These are phyloP conservation scores for Semnopithecus entellus DNA, from an alignment of 2,113 vertebrate species.

Conservation along the genomic window DNA sequence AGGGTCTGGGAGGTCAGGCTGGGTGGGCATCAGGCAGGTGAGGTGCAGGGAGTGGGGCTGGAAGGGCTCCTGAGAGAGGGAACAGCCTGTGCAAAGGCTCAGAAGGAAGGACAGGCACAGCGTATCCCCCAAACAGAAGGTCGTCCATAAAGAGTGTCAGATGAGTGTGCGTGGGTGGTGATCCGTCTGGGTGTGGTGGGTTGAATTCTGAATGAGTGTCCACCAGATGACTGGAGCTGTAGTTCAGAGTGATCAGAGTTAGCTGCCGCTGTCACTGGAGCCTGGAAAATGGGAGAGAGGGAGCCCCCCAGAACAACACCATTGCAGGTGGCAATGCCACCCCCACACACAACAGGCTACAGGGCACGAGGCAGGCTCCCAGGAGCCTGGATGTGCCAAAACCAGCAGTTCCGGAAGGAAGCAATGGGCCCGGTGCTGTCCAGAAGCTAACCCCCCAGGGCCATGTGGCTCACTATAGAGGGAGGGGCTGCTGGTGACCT, in stretches of 20 bases:
- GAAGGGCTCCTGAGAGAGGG: background rate
- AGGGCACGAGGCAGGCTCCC: background rate
- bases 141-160: fast-evolving
- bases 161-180: background rate
- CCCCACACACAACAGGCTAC: background rate
- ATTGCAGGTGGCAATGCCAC: too few relatives aligned
- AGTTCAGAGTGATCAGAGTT: background rate
- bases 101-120: background rate
- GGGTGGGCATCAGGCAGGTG: background rate
- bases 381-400: background rate
- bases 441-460: background rate
- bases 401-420: background rate
- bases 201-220: background rate
- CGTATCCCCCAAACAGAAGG: background rate
- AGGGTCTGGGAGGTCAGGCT: background rate
- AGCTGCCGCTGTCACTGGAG: background rate
- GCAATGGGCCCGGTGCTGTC: background rate
- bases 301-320: too few relatives aligned
- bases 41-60: background rate
- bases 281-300: background rate
- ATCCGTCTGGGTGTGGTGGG: background rate
- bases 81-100: background rate
- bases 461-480: background rate
- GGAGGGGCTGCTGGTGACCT: background rate
- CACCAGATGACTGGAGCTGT: background rate